These are phyloP conservation scores for Teinopalpus imperialis DNA, from an alignment of 2,888 invertebrate species.

Conservation along the genomic window DNA sequence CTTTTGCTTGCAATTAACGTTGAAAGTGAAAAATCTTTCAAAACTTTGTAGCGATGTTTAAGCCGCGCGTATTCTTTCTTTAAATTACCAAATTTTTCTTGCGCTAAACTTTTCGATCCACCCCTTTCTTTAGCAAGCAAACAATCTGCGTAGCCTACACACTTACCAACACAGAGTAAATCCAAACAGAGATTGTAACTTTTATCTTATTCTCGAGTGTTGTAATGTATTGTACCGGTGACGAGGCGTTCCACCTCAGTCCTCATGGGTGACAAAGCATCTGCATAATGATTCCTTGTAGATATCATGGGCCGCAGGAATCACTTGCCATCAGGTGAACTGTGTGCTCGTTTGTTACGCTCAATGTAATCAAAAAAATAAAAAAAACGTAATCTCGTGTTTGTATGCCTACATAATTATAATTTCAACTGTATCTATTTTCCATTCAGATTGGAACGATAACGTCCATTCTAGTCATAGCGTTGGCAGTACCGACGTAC, in stretches of 20 bases:
- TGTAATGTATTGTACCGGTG: no score
- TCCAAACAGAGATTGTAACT: constrained; percentile 28
- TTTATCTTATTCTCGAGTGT: no score
- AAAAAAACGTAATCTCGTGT: no score
- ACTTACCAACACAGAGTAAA: constrained; percentile 41
- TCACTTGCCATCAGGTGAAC: no score
- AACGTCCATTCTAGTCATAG: constrained; percentile 41
- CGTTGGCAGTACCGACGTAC: constrained; percentile 44
- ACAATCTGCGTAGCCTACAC: constrained; percentile 54
- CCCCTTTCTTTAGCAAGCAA: constrained; percentile 75
- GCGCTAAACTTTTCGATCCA: constrained; percentile 70
- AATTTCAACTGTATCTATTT: no score
- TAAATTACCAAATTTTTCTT: constrained; percentile 78
- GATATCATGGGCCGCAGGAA: no score
- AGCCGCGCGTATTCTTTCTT: constrained; percentile 68
- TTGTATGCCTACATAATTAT: no score
- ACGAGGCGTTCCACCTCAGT: no score
- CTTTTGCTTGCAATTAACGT: constrained; percentile 76
- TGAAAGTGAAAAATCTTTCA: constrained; percentile 78
- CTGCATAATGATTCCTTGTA: no score
- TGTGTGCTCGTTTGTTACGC: no score
- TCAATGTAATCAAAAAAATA: no score
- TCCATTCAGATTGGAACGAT: constrained; percentile 44
- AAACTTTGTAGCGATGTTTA: constrained; percentile 57
- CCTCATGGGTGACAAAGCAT: no score